phyloP scores from a whole-genome alignment of 2,797 vertebrate genomes.

The Sebastes taczanowskii region DNA sequence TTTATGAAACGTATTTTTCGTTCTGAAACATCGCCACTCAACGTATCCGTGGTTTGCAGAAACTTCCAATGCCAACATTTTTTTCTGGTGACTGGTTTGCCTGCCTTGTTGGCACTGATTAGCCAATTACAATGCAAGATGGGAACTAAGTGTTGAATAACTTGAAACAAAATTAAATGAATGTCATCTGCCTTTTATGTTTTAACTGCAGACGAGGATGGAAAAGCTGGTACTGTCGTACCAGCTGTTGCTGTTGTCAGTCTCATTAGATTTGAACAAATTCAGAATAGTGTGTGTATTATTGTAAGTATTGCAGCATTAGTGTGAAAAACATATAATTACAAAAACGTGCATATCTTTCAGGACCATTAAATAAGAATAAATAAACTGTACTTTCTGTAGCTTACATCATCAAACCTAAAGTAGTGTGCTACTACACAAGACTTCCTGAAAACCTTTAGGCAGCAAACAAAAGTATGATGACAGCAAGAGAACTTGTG shows the following conservation, averaged over 20 bases:
- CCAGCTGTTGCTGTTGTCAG: background rate
- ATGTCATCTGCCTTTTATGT: background rate
- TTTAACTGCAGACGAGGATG: background rate
- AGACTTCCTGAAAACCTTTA: slow-evolving; percentile 24
- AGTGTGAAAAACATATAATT: background rate
- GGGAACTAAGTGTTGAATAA: background rate
- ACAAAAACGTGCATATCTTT: background rate
- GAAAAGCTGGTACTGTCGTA: background rate
- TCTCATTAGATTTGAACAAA: background rate
- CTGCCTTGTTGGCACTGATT: background rate
- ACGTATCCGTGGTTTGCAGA: too few relatives aligned
- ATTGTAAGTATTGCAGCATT: background rate
- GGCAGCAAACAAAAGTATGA: slow-evolving; percentile 8
- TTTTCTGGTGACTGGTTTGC: too few relatives aligned
- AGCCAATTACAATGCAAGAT: background rate
- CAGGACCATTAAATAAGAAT: background rate
- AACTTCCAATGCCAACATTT: too few relatives aligned
- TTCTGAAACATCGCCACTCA: too few relatives aligned
- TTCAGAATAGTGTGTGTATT: background rate
- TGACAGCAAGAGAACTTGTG: slow-evolving; percentile 14
- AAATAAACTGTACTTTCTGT: background rate
- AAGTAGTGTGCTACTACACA: background rate
- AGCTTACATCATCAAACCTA: background rate
- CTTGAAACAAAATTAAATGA: background rate
- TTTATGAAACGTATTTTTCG: too few relatives aligned